Evolutionary conservation across 2,797 vertebrate genomes (phyloP).

Genomic region (Aldrovandia affinis): DNA sequence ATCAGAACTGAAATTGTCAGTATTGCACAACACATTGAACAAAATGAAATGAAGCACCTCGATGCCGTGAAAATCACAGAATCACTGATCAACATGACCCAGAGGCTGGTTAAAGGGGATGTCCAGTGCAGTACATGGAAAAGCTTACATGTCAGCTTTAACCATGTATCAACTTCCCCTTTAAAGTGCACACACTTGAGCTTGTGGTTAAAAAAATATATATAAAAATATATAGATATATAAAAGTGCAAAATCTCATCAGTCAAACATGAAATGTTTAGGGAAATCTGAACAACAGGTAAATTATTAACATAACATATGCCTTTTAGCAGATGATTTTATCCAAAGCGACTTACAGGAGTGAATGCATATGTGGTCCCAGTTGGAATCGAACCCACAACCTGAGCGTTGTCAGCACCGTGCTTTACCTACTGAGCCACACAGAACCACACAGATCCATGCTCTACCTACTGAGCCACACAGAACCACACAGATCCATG

Average conservation of each 20-base stretch:
- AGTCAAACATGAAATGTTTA: background rate
- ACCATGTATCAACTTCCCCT: background rate
- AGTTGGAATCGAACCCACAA: too few relatives aligned
- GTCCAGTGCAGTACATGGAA: background rate
- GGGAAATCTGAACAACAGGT: background rate
- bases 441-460: too few relatives aligned
- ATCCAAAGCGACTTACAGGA: too few relatives aligned
- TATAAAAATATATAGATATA: background rate
- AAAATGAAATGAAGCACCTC: background rate
- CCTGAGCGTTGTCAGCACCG: too few relatives aligned
- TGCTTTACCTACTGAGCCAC: too few relatives aligned
- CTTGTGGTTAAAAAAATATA: too few relatives aligned
- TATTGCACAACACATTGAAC: background rate
- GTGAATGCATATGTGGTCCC: too few relatives aligned
- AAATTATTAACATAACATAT: background rate
- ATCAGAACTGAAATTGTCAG: background rate
- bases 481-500: too few relatives aligned
- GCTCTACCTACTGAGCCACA: too few relatives aligned
- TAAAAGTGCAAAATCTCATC: background rate
- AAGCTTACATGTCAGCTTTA: background rate
- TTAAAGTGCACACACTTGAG: too few relatives aligned
- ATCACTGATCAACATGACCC: background rate
- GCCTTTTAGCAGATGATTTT: too few relatives aligned
- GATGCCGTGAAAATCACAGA: background rate
- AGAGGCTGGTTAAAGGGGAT: background rate